Evolutionary conservation across 2,888 invertebrate genomes (phyloP), one percentile per base, ranked within the genome.

Genomic region (Ichneumon xanthorius): DNA sequence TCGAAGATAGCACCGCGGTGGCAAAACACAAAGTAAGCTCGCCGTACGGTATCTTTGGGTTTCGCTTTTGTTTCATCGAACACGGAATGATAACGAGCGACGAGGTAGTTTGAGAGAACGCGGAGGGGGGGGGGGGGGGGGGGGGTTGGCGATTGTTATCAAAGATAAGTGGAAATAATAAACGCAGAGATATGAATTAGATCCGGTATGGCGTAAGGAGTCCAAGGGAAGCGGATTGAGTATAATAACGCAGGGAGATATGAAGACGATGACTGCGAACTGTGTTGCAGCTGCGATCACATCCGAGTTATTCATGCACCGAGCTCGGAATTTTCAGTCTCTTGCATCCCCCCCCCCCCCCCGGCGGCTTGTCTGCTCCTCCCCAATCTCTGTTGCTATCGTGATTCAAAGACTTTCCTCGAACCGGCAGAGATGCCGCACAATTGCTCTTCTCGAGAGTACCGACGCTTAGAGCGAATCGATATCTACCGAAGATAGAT

Each of bases 391-490:
- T 5, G 5, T 14, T 19, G 22, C 40, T 58, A 48, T 71, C 61
- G 22, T 22, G 11, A 63, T 55, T 73, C 55, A 61, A 61, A 61
- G 26, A 26, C 61, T 61, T 80, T 45, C 63, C 67, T 67, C 33
- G 14, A 37, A 65, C 61, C 45, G 70, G 50, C 53, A 55, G 50
- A 55, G 65, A 82, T 55, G 76, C 55, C 65, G 63, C 63, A 71
- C 71, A 61, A 71, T 71, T 77, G 82, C 71, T 77, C 71, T 65
- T 77, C 68, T 70, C 50, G 45, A 71, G 71, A 45, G 71, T 82
- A 50, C 48, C 76, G 50, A 53, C 82, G 76, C 45, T 82, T 22
- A 55, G 76, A 82, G 53, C 77, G 22, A 71, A 77, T 82, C 82
- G 82, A 82, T 82, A 82, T 82, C 76, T 70, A 71, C 76, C 50